A percentile compares a stretch with the other conserved stretches of the same genome.
Conservation (phyloP, 1,140 invertebrate species). For the Acarapis woodi region DNA sequence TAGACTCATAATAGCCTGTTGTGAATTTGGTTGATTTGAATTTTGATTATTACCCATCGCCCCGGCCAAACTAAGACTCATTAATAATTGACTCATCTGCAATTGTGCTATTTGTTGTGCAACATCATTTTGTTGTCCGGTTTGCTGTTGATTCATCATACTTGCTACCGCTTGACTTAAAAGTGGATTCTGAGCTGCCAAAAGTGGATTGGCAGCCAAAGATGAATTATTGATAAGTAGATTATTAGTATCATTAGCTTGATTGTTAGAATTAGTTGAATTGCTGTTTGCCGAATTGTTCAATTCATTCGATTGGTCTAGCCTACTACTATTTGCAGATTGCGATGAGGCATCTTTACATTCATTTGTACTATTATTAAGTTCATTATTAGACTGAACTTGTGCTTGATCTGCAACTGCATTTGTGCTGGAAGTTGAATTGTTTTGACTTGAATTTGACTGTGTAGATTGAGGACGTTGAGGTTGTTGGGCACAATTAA, state of each 20-base stretch:
- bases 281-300: background rate
- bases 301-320: too few relatives aligned
- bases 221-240: background rate
- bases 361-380: too few relatives aligned
- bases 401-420: background rate
- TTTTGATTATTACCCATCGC: constrained; percentile 41
- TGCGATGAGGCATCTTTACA: too few relatives aligned
- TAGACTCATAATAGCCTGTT: constrained; percentile 46
- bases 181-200: background rate
- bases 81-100: constrained; percentile 43
- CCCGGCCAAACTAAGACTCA: constrained; percentile 32
- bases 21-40: constrained; percentile 31
- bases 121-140: constrained; percentile 43
- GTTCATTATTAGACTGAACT: background rate
- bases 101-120: constrained; percentile 36
- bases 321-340: too few relatives aligned
- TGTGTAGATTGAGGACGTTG: constrained; percentile 5
- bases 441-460: background rate
- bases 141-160: constrained; percentile 7
- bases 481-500: constrained; percentile 19
- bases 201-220: background rate
- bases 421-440: background rate
- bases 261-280: background rate
- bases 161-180: background rate
- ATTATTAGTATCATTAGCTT: background rate